Conservation (phyloP, 2,113 vertebrate species). For the Gallinago paraguaiae region DNA sequence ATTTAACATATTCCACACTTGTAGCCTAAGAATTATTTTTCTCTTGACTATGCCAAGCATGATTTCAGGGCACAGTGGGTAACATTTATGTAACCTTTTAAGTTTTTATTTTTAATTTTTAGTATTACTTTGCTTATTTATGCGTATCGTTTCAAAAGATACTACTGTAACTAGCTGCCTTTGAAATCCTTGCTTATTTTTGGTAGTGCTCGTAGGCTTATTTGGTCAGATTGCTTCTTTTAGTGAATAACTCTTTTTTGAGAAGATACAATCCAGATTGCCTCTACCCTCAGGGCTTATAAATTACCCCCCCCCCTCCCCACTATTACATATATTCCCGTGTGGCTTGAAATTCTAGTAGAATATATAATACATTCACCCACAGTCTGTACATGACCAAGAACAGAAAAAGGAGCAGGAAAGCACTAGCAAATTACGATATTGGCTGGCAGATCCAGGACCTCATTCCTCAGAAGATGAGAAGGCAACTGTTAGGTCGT, state of each 20-base stretch:
- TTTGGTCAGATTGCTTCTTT: neutral
- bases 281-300: neutral
- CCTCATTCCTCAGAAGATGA: neutral
- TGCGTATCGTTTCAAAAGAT: neutral
- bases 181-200: neutral
- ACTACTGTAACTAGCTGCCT: neutral
- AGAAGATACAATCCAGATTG: neutral
- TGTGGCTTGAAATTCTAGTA: conserved; percentile 29
- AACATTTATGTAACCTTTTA: neutral
- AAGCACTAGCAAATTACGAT: conserved; percentile 31
- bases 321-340: neutral
- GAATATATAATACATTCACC: conserved; percentile 21
- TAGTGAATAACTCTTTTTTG: neutral
- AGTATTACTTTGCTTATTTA: neutral
- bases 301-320: neutral
- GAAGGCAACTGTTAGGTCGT: conserved; percentile 15
- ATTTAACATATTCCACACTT: neutral
- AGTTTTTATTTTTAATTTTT: neutral
- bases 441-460: neutral
- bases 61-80: neutral
- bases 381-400: neutral
- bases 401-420: neutral
- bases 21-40: neutral
- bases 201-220: neutral
- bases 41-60: neutral